Base-by-base conservation (phyloP, 2,888 invertebrate genomes). In the Amblyjoppa fuscipennis region DNA sequence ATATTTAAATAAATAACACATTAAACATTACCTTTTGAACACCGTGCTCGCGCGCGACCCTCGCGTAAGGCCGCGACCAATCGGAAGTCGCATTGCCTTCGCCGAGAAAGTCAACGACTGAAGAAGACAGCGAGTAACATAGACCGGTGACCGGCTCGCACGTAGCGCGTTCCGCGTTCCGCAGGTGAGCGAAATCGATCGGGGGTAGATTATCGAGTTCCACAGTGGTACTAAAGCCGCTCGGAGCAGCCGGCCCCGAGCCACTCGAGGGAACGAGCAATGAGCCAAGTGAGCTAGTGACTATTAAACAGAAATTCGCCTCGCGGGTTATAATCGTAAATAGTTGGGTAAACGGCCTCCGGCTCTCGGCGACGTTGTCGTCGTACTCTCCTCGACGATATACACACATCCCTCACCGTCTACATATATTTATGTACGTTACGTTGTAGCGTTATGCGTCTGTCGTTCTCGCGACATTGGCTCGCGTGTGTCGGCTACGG, bases 321-420 rank as follows among this genome's bases (percentile, higher is more conserved):
- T 49, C 56, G 16, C 38, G 78, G 82, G 88, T 87, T 89, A 88
- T 89, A 89, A 89, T 88, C 88, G 90, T 89, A 90, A 90, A 90
- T 87, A 89, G 82, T 87, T 78, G 61, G 76, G 51, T 73, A 64
- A 79, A 49, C 25, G 64, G 59, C 53, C 76, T 79, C 68, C 38
- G 71, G 66, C 34, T 38, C 38, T 75, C 73, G 66, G 59, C 73
- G 77, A 51, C 56, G 51, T 56, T 38, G 51, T 38, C 13, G 64
- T 56, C 64, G 73, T 53, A 13, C 25, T 45, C 25, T 59, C 56
- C 53, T 3, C 45, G 31, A 28, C 70, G 28, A 31, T 16, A 51
- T 61, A 51, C 25, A 34, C 25, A 61, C 61, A 38, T 74, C 49
- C 13, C 56, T 20, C 31, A 69, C 59, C 31, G 61, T 45, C 25